Conservation (phyloP, 2,888 invertebrate genomes). For the Formica aserva region DNA sequence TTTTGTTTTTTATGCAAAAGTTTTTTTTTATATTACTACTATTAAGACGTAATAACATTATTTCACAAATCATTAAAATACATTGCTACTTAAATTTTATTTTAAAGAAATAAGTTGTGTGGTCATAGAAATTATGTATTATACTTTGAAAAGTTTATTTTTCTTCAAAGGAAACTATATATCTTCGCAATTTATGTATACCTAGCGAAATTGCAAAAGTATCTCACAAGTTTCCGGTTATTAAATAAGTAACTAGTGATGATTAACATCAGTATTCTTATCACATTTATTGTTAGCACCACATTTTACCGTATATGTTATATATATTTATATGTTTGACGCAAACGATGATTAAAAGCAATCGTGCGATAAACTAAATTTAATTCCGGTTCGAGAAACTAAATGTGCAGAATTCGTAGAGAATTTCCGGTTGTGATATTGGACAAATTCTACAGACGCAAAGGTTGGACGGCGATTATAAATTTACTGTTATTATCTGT, state of each 20-base stretch:
- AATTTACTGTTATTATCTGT: constrained; percentile 9
- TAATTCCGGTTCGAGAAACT: constrained; percentile 4
- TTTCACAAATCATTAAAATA: background rate
- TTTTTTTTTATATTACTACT: background rate
- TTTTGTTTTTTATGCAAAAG: background rate
- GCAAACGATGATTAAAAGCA: background rate
- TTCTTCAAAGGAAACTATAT: background rate
- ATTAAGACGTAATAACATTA: background rate
- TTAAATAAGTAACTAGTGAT: background rate
- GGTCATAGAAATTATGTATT: background rate
- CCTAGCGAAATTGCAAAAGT: background rate
- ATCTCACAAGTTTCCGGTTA: background rate
- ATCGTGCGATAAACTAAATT: background rate
- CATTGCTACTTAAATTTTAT: background rate
- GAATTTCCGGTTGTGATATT: constrained; percentile 3
- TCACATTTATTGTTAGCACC: background rate
- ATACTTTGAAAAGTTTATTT: background rate
- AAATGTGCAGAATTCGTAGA: constrained; percentile 1
- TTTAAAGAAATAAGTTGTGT: background rate
- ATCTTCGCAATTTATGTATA: background rate
- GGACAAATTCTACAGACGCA: constrained; percentile 4
- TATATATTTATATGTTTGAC: background rate
- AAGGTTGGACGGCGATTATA: background rate
- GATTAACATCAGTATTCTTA: constrained; percentile 6
- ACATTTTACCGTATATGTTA: background rate